Conservation (phyloP, 2,113 vertebrate species). For the Phyllostomus hastatus region DNA sequence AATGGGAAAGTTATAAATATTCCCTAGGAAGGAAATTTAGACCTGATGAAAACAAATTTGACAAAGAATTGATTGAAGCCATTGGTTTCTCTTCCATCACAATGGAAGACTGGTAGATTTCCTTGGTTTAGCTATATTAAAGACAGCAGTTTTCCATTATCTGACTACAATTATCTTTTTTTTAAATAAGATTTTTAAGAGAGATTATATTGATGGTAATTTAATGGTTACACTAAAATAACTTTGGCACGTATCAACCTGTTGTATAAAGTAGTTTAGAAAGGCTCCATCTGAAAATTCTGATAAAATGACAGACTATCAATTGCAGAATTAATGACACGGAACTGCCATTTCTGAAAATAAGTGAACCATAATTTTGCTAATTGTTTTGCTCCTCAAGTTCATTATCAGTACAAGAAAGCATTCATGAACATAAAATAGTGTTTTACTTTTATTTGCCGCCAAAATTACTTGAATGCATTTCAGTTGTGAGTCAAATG, state of each 20-base stretch:
- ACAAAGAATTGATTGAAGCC: neutral
- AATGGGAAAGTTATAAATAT: neutral
- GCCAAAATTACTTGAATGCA: neutral
- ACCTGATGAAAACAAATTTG: neutral
- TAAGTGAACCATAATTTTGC: neutral
- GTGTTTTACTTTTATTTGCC: neutral
- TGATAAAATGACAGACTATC: neutral
- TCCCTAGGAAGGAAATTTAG: neutral
- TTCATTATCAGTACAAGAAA: neutral
- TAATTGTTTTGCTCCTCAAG: neutral
- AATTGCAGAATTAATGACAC: neutral
- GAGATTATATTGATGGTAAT: neutral
- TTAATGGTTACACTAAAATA: neutral
- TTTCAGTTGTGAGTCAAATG: neutral
- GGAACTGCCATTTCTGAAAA: neutral
- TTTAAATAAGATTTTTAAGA: neutral
- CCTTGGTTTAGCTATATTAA: neutral
- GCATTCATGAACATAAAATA: neutral
- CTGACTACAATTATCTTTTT: neutral
- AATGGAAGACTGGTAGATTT: neutral
- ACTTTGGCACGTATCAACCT: neutral
- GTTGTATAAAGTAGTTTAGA: neutral
- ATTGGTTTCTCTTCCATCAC: neutral
- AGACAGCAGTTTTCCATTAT: neutral
- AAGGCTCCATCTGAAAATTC: neutral